Percentiles rank a stretch among this genome's conserved stretches.
These are phyloP conservation scores for Nycticryphes semicollaris DNA, from an alignment of 2,113 vertebrate species.

Conservation along the genomic window DNA sequence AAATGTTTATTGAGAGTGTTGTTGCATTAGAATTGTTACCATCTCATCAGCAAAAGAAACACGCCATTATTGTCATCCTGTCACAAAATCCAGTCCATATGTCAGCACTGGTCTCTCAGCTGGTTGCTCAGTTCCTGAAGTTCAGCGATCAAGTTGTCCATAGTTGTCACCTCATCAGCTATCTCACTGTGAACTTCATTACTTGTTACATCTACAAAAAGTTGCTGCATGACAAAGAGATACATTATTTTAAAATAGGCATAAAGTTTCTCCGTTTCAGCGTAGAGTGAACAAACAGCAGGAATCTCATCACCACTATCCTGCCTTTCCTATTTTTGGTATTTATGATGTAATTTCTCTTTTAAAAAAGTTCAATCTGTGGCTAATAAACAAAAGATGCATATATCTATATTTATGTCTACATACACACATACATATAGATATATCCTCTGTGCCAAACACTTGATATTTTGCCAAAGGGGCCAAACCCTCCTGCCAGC, in stretches of 20 bases:
- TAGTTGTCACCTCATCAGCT: slow-evolving; percentile 73
- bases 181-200: slow-evolving; percentile 81
- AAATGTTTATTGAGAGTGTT: slow-evolving; percentile 62
- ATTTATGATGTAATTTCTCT: not conserved
- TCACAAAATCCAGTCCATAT: not conserved
- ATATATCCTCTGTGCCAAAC: not conserved
- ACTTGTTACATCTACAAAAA: slow-evolving; percentile 81
- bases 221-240: slow-evolving; percentile 79
- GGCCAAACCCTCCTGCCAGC: not conserved
- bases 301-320: not conserved
- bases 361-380: not conserved
- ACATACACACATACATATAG: fast-evolving
- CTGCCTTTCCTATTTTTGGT: not conserved
- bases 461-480: not conserved
- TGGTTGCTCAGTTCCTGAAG: slow-evolving; percentile 84
- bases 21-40: not conserved
- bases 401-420: fast-evolving
- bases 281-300: not conserved
- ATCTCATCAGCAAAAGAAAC: not conserved
- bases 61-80: not conserved
- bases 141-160: slow-evolving; percentile 80
- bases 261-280: not conserved
- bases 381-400: not conserved
- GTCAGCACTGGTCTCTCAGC: slow-evolving; percentile 79
- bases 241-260: not conserved